Percentiles rank a stretch among this genome's conserved stretches.
Conservation (phyloP, 64 coral and sea anemone species). For the Dendrophyllia cribrosa region DNA sequence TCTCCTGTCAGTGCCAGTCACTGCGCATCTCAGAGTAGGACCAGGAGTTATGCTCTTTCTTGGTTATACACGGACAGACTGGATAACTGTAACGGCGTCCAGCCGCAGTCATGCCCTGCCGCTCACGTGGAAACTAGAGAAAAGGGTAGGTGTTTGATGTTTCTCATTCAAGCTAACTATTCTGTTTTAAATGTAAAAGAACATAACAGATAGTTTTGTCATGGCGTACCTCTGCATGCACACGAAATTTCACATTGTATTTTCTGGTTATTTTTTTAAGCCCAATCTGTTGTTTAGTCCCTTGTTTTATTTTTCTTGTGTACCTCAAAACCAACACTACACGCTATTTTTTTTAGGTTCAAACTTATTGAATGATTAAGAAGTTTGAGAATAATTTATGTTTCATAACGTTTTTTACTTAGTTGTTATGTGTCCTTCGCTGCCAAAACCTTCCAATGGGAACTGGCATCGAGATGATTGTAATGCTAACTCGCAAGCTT, state of each 20-base stretch:
- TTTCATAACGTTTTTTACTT: neutral
- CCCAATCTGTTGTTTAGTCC: no score
- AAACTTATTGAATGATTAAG: no score
- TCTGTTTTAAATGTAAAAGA: neutral
- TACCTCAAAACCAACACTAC: no score
- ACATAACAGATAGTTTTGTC: no score
- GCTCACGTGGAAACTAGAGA: constrained; percentile 72
- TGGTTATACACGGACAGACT: constrained; percentile 68
- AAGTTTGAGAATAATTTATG: no score
- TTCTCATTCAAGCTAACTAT: neutral
- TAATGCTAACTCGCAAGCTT: constrained; percentile 50
- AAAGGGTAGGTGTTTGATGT: constrained; percentile 57
- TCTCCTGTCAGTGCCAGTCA: constrained; percentile 64
- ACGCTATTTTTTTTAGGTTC: no score
- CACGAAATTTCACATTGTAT: no score
- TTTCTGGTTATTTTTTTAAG: no score
- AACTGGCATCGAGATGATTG: constrained; percentile 90
- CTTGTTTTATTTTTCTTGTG: no score
- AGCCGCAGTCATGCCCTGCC: constrained; percentile 74
- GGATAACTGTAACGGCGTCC: constrained; percentile 73
- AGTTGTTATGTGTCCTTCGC: constrained; percentile 82
- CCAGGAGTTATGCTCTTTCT: constrained; percentile 45
- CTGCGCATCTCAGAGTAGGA: constrained; percentile 76
- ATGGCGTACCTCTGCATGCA: no score
- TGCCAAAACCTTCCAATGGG: constrained; percentile 72